phyloP scores from a whole-genome alignment of 2,797 vertebrate genomes.

The Leucoraja ocellata region DNA sequence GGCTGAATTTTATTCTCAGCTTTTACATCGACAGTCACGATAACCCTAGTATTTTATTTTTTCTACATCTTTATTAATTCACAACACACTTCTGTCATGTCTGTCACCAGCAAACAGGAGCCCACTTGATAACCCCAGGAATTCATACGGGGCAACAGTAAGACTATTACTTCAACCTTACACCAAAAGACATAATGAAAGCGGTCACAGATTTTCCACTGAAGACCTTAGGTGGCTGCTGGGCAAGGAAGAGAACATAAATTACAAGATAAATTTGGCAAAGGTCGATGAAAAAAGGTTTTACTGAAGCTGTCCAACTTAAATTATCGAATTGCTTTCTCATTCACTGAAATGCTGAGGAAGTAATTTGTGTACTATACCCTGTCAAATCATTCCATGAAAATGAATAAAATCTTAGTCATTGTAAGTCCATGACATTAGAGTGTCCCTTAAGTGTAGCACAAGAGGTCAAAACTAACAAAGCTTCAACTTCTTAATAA shows the following conservation, averaged over 20 bases:
- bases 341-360: conserved; percentile 10
- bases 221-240: background rate
- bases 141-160: too few species aligned
- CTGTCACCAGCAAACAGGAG: too few species aligned
- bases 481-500: background rate
- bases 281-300: background rate
- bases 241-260: background rate
- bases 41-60: too few species aligned
- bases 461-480: background rate
- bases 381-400: background rate
- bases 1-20: too few species aligned
- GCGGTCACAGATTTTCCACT: too few species aligned
- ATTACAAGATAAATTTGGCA: background rate
- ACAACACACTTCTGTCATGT: too few species aligned
- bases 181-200: too few species aligned
- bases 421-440: background rate
- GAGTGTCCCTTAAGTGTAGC: background rate
- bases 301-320: background rate
- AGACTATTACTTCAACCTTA: too few species aligned
- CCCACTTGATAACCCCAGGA: too few species aligned
- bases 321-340: background rate
- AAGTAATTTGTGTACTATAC: background rate
- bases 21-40: too few species aligned
- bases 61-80: too few species aligned
- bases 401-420: background rate